Base-by-base conservation (phyloP, 2,888 invertebrate species). In the Epinotia brunnichana region DNA sequence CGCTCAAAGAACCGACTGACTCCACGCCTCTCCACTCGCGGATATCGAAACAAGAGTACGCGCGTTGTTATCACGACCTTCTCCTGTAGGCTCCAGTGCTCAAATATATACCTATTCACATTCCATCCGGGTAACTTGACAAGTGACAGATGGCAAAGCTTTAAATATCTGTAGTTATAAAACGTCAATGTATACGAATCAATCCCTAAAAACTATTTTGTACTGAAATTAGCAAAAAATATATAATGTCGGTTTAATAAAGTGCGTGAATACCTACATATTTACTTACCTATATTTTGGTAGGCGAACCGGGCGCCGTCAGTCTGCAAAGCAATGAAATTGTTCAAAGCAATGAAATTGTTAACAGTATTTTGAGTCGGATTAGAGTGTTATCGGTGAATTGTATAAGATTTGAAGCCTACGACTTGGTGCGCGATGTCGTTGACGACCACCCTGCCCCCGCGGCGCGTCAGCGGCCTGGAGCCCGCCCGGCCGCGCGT, bases 391-490 rank as follows among this genome's bases (percentile, higher is more conserved):
- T 59, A 13, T 17, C 67, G 15, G 56, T 67, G 24, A 24, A 17
- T 29, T 44, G 24, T 56, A 10, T 56, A n/a, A 39, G 54, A 39
- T 21, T 54, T 4, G 54, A 66, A 39, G 39, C 48, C 39, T 4
- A 48, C 44, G 44, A 74, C 77, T 79, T 77, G 76, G 75, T 84
- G 80, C 75, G 87, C 81, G 79, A 91, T 91, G 91, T 89, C 92
- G 82, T 84, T 91, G 74, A 77, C 90, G 82, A 92, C 91, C 74
- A 84, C 92, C 67, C 90, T 90, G 70, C 90, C 91, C 75, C 90
- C 90, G 75, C 90, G 87, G 79, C 79, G 83, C 75, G 89, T 89
- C 77, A 88, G 88, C 68, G 90, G 88, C 79, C 74, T 89, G 78
- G 91, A 91, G 80, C 86, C 84, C 41, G 83, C 84, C 72, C 77